Conservation (phyloP, 2,888 invertebrate species). For the Chesias legatella region DNA sequence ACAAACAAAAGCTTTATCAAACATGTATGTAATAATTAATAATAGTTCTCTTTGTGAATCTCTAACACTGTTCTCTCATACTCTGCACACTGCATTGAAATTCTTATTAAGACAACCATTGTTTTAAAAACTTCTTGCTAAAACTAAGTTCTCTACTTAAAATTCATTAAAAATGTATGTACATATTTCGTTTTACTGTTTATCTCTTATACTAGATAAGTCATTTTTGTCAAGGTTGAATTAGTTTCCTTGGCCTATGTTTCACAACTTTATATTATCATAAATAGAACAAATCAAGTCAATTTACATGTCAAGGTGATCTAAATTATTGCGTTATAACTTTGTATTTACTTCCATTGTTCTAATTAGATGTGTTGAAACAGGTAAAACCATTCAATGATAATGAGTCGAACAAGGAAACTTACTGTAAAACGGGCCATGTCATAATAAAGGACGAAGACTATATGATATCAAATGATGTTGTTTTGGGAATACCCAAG, state of each 20-base stretch:
- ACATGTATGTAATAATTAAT: too few species aligned
- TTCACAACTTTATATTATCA: constrained; percentile 54
- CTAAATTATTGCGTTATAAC: constrained; percentile 20
- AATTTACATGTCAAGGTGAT: constrained; percentile 28
- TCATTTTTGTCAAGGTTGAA: constrained; percentile 55
- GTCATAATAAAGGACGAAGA: constrained; percentile 19
- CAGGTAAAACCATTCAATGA: constrained; percentile 43
- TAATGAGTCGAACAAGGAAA: constrained; percentile 21
- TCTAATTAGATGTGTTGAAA: constrained; percentile 26
- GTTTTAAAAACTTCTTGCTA: too few species aligned
- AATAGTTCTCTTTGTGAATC: too few species aligned
- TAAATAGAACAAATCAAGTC: constrained; percentile 38
- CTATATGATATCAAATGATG: constrained; percentile 8
- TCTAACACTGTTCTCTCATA: too few species aligned
- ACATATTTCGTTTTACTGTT: constrained; percentile 6
- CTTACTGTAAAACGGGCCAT: constrained; percentile 40
- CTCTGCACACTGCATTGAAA: too few species aligned
- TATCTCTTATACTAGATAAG: constrained; percentile 44
- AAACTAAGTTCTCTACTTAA: too few species aligned
- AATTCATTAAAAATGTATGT: too few species aligned
- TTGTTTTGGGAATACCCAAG: constrained; percentile 14
- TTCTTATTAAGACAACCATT: too few species aligned
- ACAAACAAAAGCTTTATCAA: too few species aligned
- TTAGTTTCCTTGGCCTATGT: constrained; percentile 58
- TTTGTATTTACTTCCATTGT: constrained; percentile 16